A percentile compares a stretch with the other conserved stretches of the same genome.
Evolutionary conservation across 2,888 invertebrate genomes (phyloP).

Genomic region (Cinara cedri): DNA sequence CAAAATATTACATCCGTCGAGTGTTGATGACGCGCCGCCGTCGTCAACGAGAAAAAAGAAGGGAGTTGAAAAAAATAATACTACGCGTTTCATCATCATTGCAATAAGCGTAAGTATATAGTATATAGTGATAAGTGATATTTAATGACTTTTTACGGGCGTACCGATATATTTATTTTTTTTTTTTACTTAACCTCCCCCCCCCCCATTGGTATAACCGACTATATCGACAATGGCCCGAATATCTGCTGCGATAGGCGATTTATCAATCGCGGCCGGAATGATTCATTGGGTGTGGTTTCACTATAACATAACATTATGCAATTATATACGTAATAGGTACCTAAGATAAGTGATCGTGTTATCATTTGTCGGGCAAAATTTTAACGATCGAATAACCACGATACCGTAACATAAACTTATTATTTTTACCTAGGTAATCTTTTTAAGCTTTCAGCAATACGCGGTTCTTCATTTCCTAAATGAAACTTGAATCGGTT

Average conservation of each 20-base stretch:
- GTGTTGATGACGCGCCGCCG: constrained; percentile 29
- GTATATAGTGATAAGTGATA: constrained; percentile 26
- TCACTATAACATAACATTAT: neutral
- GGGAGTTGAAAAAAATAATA: neutral
- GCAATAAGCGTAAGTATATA: constrained; percentile 5
- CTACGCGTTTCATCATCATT: constrained; percentile 15
- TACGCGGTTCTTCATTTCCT: no score
- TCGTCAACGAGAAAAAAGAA: neutral
- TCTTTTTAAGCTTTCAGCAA: no score
- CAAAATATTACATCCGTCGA: neutral
- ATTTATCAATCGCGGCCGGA: constrained; percentile 32
- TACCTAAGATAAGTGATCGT: neutral
- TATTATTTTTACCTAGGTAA: no score
- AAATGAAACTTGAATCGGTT: no score
- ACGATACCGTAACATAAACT: no score
- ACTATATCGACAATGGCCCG: neutral
- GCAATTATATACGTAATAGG: neutral
- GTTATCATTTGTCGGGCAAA: neutral
- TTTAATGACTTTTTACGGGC: constrained; percentile 47
- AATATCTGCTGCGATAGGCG: neutral
- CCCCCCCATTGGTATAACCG: neutral
- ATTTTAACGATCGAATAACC: neutral
- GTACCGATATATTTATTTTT: neutral
- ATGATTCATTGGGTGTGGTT: constrained; percentile 28
- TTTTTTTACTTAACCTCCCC: neutral